These are phyloP conservation scores for Clarias fuscus DNA, from an alignment of 2,797 vertebrate species.

Conservation along the genomic window DNA sequence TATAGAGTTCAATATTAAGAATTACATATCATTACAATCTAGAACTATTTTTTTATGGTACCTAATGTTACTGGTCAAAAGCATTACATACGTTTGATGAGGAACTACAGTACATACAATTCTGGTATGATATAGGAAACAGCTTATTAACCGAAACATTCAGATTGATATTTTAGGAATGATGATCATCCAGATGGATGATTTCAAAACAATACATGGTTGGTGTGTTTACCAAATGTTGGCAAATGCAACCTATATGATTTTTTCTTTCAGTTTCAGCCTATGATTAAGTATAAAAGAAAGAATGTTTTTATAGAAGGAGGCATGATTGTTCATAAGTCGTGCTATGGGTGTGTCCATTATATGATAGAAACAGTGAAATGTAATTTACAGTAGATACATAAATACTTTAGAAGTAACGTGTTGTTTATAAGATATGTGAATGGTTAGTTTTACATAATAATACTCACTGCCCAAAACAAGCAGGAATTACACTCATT, in stretches of 20 bases:
- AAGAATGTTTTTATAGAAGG: no score
- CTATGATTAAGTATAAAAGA: background rate
- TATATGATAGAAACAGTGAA: no score
- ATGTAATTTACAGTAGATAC: no score
- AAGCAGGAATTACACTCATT: no score
- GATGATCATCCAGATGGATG: background rate
- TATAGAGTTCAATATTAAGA: background rate
- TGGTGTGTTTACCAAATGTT: background rate
- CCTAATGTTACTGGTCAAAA: background rate
- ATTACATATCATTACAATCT: background rate
- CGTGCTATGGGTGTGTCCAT: no score
- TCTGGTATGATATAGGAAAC: background rate
- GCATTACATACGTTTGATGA: background rate
- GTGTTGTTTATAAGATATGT: no score
- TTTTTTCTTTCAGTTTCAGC: background rate
- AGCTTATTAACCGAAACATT: background rate
- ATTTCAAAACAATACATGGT: background rate
- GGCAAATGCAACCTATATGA: background rate
- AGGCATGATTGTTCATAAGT: no score
- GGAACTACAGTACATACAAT: background rate
- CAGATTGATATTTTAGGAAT: background rate
- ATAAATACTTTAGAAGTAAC: no score
- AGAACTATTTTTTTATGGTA: background rate
- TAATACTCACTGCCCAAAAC: no score
- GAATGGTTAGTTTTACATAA: no score